A percentile compares a stretch with the other conserved stretches of the same genome.
phyloP scores from a whole-genome alignment of 2,888 invertebrate species.

The Aelia acuminata region DNA sequence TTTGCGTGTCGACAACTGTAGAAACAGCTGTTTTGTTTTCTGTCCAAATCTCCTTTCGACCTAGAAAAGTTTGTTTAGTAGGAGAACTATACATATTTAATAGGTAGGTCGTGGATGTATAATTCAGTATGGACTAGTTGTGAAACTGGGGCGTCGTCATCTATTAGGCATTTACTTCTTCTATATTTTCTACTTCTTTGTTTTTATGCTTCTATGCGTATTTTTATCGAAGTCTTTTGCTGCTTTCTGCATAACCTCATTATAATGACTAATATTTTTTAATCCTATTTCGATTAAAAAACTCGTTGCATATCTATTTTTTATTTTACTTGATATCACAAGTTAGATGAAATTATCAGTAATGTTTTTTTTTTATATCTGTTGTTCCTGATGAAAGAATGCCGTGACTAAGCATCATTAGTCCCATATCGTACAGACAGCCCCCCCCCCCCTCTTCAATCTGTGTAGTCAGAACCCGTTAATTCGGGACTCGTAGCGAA shows the following conservation, averaged over 20 bases:
- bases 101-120: slow-evolving; percentile 7
- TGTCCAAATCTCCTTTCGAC: not conserved
- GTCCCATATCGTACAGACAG: not conserved
- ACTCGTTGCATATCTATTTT: not conserved
- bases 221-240: not conserved
- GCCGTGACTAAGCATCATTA: slow-evolving; percentile 20
- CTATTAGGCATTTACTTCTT: not conserved
- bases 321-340: not conserved
- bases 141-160: not conserved
- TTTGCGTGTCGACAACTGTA: not conserved
- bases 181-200: not conserved
- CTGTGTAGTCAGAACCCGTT: not conserved
- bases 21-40: not conserved
- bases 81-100: slow-evolving; percentile 27
- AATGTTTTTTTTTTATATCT: not conserved
- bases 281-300: not conserved
- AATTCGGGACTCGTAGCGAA: not conserved
- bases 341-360: not conserved
- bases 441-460: not conserved
- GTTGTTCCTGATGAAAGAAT: not conserved
- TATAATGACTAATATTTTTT: not conserved
- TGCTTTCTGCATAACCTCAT: not conserved
- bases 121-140: not conserved
- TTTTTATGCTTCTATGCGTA: not conserved
- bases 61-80: slow-evolving; percentile 27